Percentiles rank a stretch among this genome's conserved stretches.
Conservation (phyloP, 2,113 vertebrate genomes). For the cattle (Bos taurus) region ARS-UCD2.0 NC_037331.1:92169501-92170000, state of each 20-base stretch:
- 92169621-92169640: background rate
- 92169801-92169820: background rate
- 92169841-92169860: background rate
- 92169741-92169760: background rate
- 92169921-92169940: background rate
- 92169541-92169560: background rate
- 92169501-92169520: background rate
- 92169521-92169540: background rate
- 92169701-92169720: background rate
- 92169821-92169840: background rate
- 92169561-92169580: background rate
- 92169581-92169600: background rate
- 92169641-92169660: background rate
- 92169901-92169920: background rate
- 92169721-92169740: background rate
- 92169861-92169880: background rate
- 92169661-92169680: background rate
- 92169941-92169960: background rate
- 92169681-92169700: background rate
- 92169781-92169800: background rate
- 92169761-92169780: background rate
- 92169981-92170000: background rate
- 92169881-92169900: background rate
- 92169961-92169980: background rate
- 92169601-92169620: background rate